phyloP scores from a whole-genome alignment of 1,140 invertebrate species.

The Medauroidea extradentata region DNA sequence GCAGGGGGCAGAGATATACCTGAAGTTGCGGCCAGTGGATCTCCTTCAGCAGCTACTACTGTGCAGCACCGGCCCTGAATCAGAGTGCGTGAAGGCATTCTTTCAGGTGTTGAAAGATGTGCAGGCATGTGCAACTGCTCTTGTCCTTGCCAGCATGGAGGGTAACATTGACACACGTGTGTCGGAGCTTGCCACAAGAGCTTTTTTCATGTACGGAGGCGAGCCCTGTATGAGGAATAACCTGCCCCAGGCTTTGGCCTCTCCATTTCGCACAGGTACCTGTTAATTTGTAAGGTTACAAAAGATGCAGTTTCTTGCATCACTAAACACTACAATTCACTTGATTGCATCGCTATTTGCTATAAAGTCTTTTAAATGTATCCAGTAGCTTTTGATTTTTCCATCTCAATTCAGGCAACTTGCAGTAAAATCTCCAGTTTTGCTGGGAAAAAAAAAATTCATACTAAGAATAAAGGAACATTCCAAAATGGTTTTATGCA shows the following conservation, averaged over 20 bases:
- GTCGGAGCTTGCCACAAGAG: slow-evolving; percentile 82
- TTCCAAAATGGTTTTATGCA: no score
- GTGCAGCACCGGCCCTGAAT: slow-evolving; percentile 78
- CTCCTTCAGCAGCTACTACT: slow-evolving; percentile 73
- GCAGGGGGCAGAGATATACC: slow-evolving; percentile 75
- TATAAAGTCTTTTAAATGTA: no score
- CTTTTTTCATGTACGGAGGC: slow-evolving; percentile 89
- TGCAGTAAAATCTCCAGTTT: no score
- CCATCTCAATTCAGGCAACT: no score
- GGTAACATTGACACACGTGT: slow-evolving; percentile 62
- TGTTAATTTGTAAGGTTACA: no score
- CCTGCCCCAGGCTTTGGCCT: neutral
- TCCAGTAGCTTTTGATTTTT: no score
- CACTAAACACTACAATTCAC: no score
- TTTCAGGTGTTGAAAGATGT: slow-evolving; percentile 77
- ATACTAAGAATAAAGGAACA: no score
- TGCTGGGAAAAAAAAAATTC: no score
- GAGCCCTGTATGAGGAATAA: slow-evolving; percentile 47
- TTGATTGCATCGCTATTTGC: no score
- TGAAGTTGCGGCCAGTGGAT: slow-evolving; percentile 81
- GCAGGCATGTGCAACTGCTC: slow-evolving; percentile 83
- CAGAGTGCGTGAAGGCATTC: slow-evolving; percentile 76
- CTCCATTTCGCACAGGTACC: neutral
- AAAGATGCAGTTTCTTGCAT: no score
- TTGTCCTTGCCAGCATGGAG: slow-evolving; percentile 78